These are phyloP conservation scores for Pseudomugil gertrudae DNA, from an alignment of 2,797 vertebrate species.

Conservation along the genomic window DNA sequence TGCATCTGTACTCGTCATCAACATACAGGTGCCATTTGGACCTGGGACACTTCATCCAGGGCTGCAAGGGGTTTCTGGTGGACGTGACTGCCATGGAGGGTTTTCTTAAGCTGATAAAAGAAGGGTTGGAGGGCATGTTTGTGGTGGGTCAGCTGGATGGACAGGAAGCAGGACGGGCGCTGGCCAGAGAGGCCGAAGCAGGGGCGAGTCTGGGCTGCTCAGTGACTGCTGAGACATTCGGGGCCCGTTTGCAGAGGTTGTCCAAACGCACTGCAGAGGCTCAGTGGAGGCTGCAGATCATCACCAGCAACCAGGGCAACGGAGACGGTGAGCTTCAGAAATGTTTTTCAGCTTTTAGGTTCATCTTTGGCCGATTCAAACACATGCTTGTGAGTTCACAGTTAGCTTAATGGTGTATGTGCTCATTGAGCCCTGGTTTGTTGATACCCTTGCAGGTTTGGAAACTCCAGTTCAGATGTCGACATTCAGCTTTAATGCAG, in stretches of 20 bases:
- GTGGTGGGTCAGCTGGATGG: conserved; percentile 83
- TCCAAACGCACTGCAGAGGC: conserved; percentile 93
- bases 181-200: conserved; percentile 75
- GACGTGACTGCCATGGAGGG: conserved; percentile 86
- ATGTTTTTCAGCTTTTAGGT: no score
- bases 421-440: neutral
- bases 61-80: conserved; percentile 87
- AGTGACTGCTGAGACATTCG: conserved; percentile 82
- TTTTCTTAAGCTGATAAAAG: conserved; percentile 89
- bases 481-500: conserved; percentile 5
- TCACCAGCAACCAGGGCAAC: conserved; percentile 85
- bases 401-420: neutral
- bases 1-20: conserved; percentile 13
- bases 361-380: neutral
- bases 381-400: neutral
- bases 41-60: conserved; percentile 83
- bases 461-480: conserved; percentile 56
- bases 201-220: conserved; percentile 84
- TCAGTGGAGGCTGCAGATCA: conserved; percentile 94
- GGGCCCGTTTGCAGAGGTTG: conserved; percentile 84
- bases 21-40: conserved; percentile 75
- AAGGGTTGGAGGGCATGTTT: conserved; percentile 87
- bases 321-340: conserved; percentile 55
- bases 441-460: conserved; percentile 40
- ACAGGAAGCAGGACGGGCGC: conserved; percentile 67